Conservation (phyloP, 2,113 vertebrate genomes). For the Nansenia antarctica region DNA sequence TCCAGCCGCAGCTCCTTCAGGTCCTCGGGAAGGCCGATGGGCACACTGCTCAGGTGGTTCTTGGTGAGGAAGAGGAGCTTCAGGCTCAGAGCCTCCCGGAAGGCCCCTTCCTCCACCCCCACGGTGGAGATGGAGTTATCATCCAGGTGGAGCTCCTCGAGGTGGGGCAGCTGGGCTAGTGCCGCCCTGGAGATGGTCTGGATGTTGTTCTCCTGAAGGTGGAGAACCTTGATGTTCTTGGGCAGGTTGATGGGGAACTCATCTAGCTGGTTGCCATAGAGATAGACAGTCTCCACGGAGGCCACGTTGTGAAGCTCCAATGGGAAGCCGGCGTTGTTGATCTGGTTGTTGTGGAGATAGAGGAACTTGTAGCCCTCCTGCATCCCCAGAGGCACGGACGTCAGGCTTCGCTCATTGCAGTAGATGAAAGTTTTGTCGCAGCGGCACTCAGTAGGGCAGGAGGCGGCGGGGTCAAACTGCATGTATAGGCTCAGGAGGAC, state of each 20-base stretch:
- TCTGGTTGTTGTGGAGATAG: constrained; percentile 99
- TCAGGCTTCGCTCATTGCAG: constrained; percentile 98
- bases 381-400: constrained; percentile 98
- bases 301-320: constrained; percentile 89
- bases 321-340: constrained; percentile 98
- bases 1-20: constrained; percentile 93
- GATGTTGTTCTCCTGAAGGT: constrained; percentile 98
- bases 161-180: constrained; percentile 87
- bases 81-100: constrained; percentile 92
- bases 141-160: constrained; percentile 95
- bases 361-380: constrained; percentile 93
- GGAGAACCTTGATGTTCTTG: constrained; percentile 89
- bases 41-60: constrained; percentile 96
- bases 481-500: constrained; percentile 86
- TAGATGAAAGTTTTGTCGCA: constrained; percentile 95
- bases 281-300: constrained; percentile 91
- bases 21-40: constrained; percentile 90
- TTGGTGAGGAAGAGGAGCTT: constrained; percentile 96
- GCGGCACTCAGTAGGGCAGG: constrained; percentile 92
- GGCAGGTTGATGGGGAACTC: constrained; percentile 98
- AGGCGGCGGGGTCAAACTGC: constrained; percentile 78
- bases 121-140: constrained; percentile 98
- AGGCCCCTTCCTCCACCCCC: constrained; percentile 95
- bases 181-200: constrained; percentile 96
- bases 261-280: constrained; percentile 96